These are phyloP conservation scores for Machimus atricapillus DNA, from an alignment of 2,888 invertebrate species.

Conservation along the genomic window DNA sequence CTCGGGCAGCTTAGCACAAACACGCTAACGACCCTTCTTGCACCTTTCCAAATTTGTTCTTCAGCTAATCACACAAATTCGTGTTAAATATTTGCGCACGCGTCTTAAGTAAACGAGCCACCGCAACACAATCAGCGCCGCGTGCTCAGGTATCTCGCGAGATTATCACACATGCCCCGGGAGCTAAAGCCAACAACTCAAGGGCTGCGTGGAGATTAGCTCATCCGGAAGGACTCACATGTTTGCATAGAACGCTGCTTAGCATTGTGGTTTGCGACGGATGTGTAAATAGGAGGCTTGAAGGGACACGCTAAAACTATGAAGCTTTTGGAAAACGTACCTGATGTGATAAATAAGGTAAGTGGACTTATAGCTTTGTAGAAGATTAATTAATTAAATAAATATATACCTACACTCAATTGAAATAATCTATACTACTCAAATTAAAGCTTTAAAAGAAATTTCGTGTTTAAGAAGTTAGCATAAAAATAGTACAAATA, in stretches of 20 bases:
- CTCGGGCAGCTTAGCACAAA: neutral
- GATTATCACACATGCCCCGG: neutral
- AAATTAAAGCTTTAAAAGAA: no score
- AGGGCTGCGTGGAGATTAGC: neutral
- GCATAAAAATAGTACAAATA: no score
- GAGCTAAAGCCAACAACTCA: neutral
- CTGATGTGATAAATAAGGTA: no score
- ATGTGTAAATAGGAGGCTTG: neutral
- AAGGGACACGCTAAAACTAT: neutral
- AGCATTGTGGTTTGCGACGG: neutral
- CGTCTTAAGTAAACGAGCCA: constrained; percentile 39
- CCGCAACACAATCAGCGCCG: neutral
- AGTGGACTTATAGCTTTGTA: no score
- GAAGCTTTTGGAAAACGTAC: no score
- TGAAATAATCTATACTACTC: no score
- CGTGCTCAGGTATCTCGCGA: neutral
- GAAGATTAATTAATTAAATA: no score
- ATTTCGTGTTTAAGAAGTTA: no score
- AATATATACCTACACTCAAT: no score
- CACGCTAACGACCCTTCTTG: neutral
- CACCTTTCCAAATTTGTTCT: constrained; percentile 4
- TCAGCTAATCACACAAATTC: neutral
- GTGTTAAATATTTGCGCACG: constrained; percentile 47
- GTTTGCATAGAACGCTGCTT: neutral
- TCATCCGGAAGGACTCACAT: neutral